Percentiles rank a stretch among this genome's conserved stretches.
These are phyloP conservation scores for Rhaphigaster nebulosa DNA, from an alignment of 2,888 invertebrate genomes.

Conservation along the genomic window DNA sequence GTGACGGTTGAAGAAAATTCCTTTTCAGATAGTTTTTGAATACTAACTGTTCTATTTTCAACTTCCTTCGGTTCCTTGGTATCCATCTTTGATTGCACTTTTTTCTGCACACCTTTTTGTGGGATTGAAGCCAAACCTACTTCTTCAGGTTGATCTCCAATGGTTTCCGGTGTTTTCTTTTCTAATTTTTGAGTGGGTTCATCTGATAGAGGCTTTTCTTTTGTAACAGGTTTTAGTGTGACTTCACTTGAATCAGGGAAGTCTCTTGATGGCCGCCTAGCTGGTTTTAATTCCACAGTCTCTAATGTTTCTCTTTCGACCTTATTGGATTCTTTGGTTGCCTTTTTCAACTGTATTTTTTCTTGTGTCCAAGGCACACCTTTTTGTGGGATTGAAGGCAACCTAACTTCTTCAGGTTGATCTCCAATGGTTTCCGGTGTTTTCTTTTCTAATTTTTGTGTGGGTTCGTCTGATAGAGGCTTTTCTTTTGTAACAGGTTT, in stretches of 20 bases:
- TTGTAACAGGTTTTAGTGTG: slow-evolving; percentile 6
- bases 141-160: background rate
- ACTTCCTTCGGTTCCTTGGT: slow-evolving; percentile 63
- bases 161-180: background rate
- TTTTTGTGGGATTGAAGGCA: background rate
- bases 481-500: slow-evolving; percentile 57
- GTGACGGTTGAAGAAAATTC: background rate
- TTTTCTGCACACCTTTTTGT: slow-evolving; percentile 67
- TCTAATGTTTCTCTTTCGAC: slow-evolving; percentile 65
- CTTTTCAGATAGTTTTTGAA: background rate
- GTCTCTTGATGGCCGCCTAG: slow-evolving; percentile 46
- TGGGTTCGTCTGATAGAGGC: background rate
- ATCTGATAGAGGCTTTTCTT: background rate
- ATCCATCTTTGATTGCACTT: slow-evolving; percentile 67
- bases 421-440: background rate
- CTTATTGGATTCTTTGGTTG: slow-evolving; percentile 63
- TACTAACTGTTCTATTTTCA: background rate
- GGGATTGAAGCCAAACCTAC: background rate
- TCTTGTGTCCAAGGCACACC: slow-evolving; percentile 60
- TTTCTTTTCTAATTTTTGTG: slow-evolving; percentile 28
- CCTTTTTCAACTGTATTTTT: slow-evolving; percentile 66
- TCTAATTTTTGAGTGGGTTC: background rate
- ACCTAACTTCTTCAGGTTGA: background rate
- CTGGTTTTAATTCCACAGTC: slow-evolving; percentile 64
- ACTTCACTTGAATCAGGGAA: slow-evolving; percentile 36